Conservation (phyloP, 1,140 invertebrate species). For the Sipha flava region DNA sequence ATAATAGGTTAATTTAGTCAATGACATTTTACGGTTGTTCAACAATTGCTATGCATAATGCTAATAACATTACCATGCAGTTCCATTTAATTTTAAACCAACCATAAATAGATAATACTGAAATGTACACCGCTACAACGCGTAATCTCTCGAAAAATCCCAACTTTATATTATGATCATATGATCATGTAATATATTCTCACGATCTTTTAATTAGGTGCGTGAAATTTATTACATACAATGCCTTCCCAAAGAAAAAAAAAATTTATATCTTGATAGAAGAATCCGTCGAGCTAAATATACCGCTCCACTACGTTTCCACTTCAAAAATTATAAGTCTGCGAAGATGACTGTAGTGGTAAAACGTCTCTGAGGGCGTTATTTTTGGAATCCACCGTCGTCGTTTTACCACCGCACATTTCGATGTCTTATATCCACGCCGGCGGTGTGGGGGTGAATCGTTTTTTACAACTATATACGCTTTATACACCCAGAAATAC, state of each 20-base stretch:
- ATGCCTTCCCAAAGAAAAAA: not conserved
- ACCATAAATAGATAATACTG: too few species aligned
- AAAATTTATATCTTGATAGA: constrained; percentile 7
- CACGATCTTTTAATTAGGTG: not conserved
- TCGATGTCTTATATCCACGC: not conserved
- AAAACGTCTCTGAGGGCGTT: not conserved
- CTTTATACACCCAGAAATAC: not conserved
- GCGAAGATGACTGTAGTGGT: not conserved
- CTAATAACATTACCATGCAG: too few species aligned
- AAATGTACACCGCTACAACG: too few species aligned
- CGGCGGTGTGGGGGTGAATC: not conserved
- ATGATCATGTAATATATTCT: too few species aligned
- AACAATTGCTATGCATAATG: too few species aligned
- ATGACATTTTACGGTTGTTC: too few species aligned
- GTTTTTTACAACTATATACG: not conserved
- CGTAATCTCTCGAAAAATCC: too few species aligned
- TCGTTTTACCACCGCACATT: not conserved
- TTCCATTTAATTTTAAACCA: too few species aligned
- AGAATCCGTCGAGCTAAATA: not conserved
- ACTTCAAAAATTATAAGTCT: not conserved
- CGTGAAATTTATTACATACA: not conserved
- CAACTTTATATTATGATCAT: too few species aligned
- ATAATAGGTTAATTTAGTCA: too few species aligned
- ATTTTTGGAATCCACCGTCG: constrained; percentile 6
- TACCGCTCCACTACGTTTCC: not conserved